Evolutionary conservation across 2,113 vertebrate genomes (phyloP).

Genomic region (Glareola pratincola): DNA sequence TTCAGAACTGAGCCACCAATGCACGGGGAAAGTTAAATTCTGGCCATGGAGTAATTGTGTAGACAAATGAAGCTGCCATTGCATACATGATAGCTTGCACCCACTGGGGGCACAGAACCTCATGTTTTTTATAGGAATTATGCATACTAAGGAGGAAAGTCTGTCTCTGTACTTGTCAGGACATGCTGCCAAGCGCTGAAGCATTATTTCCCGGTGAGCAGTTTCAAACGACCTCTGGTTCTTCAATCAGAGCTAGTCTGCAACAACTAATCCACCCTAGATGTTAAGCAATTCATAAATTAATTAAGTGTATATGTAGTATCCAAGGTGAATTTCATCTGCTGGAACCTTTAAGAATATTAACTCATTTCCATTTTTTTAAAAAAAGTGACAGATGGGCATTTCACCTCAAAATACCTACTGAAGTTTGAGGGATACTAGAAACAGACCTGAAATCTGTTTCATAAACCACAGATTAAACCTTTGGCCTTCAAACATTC

Average conservation of each 20-base stretch:
- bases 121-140: not conserved
- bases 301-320: not conserved
- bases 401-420: not conserved
- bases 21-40: not conserved
- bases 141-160: slow-evolving; percentile 1
- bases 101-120: not conserved
- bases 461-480: not conserved
- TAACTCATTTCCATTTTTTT: not conserved
- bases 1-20: not conserved
- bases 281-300: not conserved
- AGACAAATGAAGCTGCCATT: slow-evolving; percentile 7
- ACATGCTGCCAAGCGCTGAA: slow-evolving; percentile 29
- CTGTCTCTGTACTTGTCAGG: not conserved
- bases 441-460: not conserved
- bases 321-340: not conserved
- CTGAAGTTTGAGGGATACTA: not conserved
- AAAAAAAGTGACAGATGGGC: not conserved
- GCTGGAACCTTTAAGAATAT: not conserved
- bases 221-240: not conserved
- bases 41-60: not conserved
- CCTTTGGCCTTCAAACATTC: not conserved
- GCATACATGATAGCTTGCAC: not conserved
- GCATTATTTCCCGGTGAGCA: not conserved
- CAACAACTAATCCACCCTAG: not conserved
- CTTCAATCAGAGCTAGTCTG: not conserved